Evolutionary conservation across 2,797 vertebrate species (phyloP), one percentile per base, ranked within the genome.

Genomic region (Microchirus variegatus): DNA sequence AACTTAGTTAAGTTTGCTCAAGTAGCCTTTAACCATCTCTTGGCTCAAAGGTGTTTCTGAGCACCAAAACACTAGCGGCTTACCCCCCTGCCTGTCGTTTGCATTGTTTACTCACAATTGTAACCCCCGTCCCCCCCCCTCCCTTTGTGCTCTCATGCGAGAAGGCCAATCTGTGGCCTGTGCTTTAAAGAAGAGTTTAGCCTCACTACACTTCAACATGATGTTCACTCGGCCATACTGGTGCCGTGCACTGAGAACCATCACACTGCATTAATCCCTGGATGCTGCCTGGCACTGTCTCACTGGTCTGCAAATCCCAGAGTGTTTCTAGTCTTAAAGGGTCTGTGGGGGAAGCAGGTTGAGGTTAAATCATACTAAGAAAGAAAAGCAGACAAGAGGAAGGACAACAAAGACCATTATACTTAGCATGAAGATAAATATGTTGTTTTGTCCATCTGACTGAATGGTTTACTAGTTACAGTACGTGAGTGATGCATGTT

Each of bases 211-310:
- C 57, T 75, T 75, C 69, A 77, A 79, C 70, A 35, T 75, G 70
- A 83, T 84, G 82, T 89, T 85, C 83, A 80, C 59, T 84, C 81
- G 86, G 73, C 82, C 83, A 53, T 80, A 44, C 59, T 16, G 37
- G 70, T 72, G 75, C 75, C 59, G 68, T 79, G 77, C 67, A 77
- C 78, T 74, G 63, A 65, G 63, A 84, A 76, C 71, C 75, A 85
- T 83, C 77, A 65, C 73, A 79, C 73, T 66, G 73, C 66, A 85
- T 87, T 82, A 91, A 85, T 77, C 82, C 75, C 79, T 70, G 71
- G 67, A 80, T 70, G 43, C 72, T 46, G 67, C 72, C 75, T 76
- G 75, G 65, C 73, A 66, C 63, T 63, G 63, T 80, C 73, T 80
- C 60, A 52, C 66, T 69, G 60, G 72, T 70, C 61, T 63, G 65